Evolutionary conservation across 2,888 invertebrate species (phyloP), one percentile per base, ranked within the genome.

Genomic region (Scelioninae gen. 2): DNA sequence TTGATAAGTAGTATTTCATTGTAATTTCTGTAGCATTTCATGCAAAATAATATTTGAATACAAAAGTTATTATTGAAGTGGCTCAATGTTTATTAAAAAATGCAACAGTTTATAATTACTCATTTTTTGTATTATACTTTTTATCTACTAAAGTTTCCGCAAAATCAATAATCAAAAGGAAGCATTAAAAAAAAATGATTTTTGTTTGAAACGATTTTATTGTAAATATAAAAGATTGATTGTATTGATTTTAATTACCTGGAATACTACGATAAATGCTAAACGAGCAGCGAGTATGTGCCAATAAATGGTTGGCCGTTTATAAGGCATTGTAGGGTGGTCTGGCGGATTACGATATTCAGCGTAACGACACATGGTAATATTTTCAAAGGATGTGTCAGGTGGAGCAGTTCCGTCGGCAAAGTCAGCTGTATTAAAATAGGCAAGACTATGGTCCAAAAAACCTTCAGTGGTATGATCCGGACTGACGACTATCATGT

Each of bases 181-280:
- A 25, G 6, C 6, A 25, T 25, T 4, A 25, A 25, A 25, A 25
- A 25, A 25, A 25, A 25, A 25, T 6, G 25, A 3, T 25, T n/a
- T 33, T 33, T 33, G 2, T 10, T 33, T n/a, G n/a, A n/a, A n/a
- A n/a, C n/a, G n/a, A n/a, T n/a, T n/a, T n/a, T n/a, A n/a, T n/a
- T n/a, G n/a, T n/a, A n/a, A n/a, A n/a, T 31, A 10, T 31, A 41
- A 41, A 16, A 6, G 18, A 19, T 22, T 22, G 2, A 22, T 22
- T 5, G n/a, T n/a, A n/a, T n/a, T n/a, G n/a, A 9, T 31, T 31
- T 39, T 43, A 28, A 28, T 61, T 85, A 96, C 96, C 92, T 97
- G 96, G 88, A 97, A 98, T 1, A 96, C 90, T 0, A 97, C 94
- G 65, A 98, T 93, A 86, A 98, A 98, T 0, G 93, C 94, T 76